A percentile compares a stretch with the other conserved stretches of the same genome.
Evolutionary conservation across 2,113 vertebrate genomes (phyloP).

Genomic region (Trematocara marginatum): DNA sequence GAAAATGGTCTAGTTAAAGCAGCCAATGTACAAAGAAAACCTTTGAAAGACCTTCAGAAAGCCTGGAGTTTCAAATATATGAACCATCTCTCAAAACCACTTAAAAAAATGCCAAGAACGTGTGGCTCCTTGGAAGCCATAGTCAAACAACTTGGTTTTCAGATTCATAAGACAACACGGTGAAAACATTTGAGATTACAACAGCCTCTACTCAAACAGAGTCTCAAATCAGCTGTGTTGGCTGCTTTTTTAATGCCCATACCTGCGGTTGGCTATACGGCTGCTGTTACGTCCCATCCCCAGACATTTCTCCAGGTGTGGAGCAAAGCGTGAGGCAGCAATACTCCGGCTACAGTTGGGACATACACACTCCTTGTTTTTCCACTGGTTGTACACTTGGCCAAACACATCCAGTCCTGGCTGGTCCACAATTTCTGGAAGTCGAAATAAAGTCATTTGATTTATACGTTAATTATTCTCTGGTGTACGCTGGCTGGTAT

Average conservation of each 20-base stretch:
- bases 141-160: neutral
- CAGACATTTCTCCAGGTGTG: constrained; percentile 96
- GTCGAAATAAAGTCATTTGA: neutral
- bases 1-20: neutral
- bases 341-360: constrained; percentile 98
- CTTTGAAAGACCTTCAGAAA: neutral
- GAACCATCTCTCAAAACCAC: neutral
- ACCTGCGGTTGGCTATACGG: constrained; percentile 96
- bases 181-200: neutral
- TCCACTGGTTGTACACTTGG: constrained; percentile 99
- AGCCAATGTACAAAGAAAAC: neutral
- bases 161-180: neutral
- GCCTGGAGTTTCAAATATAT: neutral
- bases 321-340: constrained; percentile 93
- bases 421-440: constrained; percentile 96
- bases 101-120: neutral
- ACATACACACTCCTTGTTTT: constrained; percentile 98
- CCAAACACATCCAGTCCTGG: constrained; percentile 96
- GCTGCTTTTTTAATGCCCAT: neutral
- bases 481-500: neutral
- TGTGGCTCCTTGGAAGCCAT: neutral
- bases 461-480: neutral
- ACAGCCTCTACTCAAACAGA: neutral
- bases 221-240: neutral
- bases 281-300: constrained; percentile 99